Conservation (phyloP, 2,888 invertebrate genomes). For the Ptychoptera albimana region DNA sequence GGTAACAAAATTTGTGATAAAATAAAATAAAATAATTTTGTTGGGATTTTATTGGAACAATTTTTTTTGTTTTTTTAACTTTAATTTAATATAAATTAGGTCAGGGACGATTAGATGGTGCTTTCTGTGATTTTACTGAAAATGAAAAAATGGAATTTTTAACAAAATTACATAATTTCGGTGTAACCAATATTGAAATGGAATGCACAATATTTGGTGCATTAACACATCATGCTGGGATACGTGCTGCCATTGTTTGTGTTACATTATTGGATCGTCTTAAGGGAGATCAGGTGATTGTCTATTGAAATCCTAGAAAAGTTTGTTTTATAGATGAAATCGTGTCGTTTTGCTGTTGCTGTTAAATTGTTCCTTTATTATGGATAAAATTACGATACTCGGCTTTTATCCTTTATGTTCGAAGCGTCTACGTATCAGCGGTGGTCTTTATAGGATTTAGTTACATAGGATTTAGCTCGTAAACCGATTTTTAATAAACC, state of each 20-base stretch:
- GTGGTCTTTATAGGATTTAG: too few species aligned
- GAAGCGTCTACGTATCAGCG: too few species aligned
- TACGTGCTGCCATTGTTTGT: conserved; percentile 86
- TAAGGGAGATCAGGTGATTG: conserved; percentile 77
- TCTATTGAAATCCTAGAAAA: too few species aligned
- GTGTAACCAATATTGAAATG: conserved; percentile 95
- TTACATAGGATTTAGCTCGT: too few species aligned
- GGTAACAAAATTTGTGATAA: conserved; percentile 33
- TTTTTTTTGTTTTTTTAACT: conserved; percentile 5
- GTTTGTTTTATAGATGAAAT: conserved; percentile 45
- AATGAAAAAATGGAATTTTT: conserved; percentile 84
- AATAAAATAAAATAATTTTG: not conserved
- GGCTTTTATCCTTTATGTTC: too few species aligned
- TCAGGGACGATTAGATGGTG: conserved; percentile 89
- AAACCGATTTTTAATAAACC: too few species aligned
- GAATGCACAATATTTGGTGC: conserved; percentile 89
- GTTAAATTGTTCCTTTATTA: too few species aligned
- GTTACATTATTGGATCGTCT: conserved; percentile 84
- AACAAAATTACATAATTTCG: conserved; percentile 51
- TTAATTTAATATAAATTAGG: conserved; percentile 35
- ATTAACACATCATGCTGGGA: conserved; percentile 82
- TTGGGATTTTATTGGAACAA: too few species aligned
- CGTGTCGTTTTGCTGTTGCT: too few species aligned
- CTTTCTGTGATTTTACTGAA: conserved; percentile 87
- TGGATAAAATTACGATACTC: too few species aligned